Conservation (phyloP, 1,140 invertebrate species). For the Mycetomoellerius zeteki region DNA sequence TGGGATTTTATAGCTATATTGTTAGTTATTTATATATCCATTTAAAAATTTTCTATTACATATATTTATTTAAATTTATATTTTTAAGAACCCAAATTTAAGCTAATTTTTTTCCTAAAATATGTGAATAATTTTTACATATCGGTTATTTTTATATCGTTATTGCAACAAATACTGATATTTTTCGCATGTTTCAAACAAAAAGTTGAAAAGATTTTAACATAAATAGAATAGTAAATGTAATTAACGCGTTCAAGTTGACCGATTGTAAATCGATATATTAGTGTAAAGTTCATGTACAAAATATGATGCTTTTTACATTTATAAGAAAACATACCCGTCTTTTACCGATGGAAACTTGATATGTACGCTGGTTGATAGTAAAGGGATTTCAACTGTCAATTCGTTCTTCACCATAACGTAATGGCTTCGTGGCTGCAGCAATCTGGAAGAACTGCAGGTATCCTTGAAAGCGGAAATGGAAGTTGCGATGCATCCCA, state of each 20-base stretch:
- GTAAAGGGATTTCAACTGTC: conserved; percentile 39
- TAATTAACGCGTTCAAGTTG: not conserved
- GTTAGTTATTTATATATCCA: not conserved
- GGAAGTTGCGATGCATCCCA: conserved; percentile 29
- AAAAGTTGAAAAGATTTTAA: not conserved
- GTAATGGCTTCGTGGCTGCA: conserved; percentile 20
- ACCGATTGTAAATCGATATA: not conserved
- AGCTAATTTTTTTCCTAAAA: not conserved
- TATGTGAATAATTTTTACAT: not conserved
- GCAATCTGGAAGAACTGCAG: not conserved
- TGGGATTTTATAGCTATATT: not conserved
- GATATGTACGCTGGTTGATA: conserved; percentile 1
- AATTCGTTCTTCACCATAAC: conserved; percentile 18
- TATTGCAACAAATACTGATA: not conserved
- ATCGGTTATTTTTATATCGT: not conserved
- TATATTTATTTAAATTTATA: not conserved
- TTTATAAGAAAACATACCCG: not conserved
- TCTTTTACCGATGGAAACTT: not conserved
- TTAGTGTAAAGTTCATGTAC: not conserved
- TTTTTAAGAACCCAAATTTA: not conserved
- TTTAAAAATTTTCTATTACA: not conserved
- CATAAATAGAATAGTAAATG: not conserved
- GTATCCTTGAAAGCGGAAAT: conserved; percentile 39
- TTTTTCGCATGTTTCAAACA: not conserved
- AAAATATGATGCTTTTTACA: conserved; percentile 21